Percentiles rank a stretch among this genome's conserved stretches.
Conservation (phyloP, 1,140 invertebrate genomes). For the Penaeus indicus region DNA sequence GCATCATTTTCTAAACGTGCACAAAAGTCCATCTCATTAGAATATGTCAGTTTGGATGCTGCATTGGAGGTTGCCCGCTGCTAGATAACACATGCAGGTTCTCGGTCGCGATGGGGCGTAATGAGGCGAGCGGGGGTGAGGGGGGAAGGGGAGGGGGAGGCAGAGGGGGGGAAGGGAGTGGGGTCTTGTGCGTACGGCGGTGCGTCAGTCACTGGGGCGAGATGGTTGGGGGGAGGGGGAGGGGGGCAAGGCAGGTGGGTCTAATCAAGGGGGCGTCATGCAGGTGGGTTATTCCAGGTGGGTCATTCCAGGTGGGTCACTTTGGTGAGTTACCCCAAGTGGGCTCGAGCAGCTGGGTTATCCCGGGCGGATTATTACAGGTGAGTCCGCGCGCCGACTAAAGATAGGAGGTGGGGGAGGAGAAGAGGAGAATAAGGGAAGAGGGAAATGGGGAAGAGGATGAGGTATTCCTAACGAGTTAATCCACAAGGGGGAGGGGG, state of each 20-base stretch:
- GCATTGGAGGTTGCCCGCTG: conserved; percentile 29
- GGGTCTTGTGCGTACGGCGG: too few relatives aligned
- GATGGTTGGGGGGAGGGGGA: not conserved
- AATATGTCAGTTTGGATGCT: conserved; percentile 56
- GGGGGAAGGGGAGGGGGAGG: not conserved
- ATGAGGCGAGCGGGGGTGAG: not conserved
- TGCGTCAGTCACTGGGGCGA: not conserved
- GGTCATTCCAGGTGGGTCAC: not conserved
- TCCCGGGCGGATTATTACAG: too few relatives aligned
- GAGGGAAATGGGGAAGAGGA: too few relatives aligned
- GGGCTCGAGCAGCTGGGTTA: too few relatives aligned
- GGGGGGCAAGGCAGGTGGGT: not conserved
- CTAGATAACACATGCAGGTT: not conserved
- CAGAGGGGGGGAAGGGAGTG: not conserved
- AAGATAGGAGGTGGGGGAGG: too few relatives aligned
- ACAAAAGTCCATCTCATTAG: conserved; percentile 58
- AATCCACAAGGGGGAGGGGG: too few relatives aligned
- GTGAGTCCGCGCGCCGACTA: too few relatives aligned
- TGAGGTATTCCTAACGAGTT: too few relatives aligned
- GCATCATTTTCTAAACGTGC: conserved; percentile 52
- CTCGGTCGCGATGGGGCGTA: not conserved
- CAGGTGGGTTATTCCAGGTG: not conserved
- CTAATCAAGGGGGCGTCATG: too few relatives aligned
- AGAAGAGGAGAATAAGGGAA: too few relatives aligned
- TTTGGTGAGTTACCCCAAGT: too few relatives aligned